Percentiles rank a stretch among this genome's conserved stretches.
Evolutionary conservation across 2,113 vertebrate species (phyloP).

Genomic region (Progne subis): DNA sequence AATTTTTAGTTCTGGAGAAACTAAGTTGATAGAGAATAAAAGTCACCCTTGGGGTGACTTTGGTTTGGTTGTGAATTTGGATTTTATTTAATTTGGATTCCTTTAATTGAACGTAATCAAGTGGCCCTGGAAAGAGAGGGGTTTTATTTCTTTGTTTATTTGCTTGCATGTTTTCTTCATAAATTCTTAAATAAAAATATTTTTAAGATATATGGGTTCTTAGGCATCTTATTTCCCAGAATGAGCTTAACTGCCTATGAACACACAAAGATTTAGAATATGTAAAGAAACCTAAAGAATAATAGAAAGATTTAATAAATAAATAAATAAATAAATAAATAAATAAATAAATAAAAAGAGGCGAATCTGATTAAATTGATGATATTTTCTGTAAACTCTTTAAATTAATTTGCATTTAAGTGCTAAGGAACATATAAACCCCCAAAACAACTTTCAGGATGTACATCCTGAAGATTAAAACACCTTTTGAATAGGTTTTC

Average conservation of each 20-base stretch:
- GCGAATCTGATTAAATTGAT: not conserved
- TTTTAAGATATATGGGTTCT: not conserved
- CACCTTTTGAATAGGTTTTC: not conserved
- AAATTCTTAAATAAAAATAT: not conserved
- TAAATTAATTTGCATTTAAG: not conserved
- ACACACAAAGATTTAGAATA: not conserved
- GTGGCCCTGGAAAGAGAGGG: fast-evolving
- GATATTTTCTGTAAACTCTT: not conserved
- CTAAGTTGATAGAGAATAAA: not conserved
- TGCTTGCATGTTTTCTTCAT: not conserved
- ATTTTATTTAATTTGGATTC: not conserved
- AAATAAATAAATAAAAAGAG: not conserved
- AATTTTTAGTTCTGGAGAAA: not conserved
- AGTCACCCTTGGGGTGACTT: not conserved
- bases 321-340: not conserved
- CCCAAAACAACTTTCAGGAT: not conserved
- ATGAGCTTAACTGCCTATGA: not conserved
- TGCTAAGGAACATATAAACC: not conserved
- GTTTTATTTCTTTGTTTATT: not conserved
- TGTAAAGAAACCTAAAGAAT: not conserved
- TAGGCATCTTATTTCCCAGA: not conserved
- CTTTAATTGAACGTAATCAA: not conserved
- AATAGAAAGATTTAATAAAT: not conserved
- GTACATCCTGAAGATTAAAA: not conserved
- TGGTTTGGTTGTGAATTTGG: not conserved